Conservation (phyloP, 2,113 vertebrate genomes). For the Trachemys scripta region DNA sequence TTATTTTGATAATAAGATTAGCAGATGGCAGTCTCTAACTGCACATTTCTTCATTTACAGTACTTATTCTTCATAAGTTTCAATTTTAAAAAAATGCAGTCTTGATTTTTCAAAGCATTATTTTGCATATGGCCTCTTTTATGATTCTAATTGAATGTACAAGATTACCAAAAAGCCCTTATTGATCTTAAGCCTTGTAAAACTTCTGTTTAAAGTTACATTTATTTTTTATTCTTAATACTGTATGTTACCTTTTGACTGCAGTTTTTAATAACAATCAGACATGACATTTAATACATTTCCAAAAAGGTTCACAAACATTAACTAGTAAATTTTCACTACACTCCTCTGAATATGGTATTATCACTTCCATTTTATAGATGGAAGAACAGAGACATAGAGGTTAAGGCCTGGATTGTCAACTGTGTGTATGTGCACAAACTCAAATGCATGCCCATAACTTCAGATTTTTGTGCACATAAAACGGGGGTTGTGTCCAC, state of each 20-base stretch:
- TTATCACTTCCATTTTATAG: background rate
- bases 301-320: background rate
- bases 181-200: background rate
- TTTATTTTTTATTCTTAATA: background rate
- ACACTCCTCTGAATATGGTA: background rate
- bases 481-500: background rate
- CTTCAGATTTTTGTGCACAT: accelerated
- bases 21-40: background rate
- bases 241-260: background rate
- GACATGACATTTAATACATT: background rate
- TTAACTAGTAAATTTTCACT: background rate
- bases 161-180: background rate
- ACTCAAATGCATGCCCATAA: accelerated
- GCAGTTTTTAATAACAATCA: background rate
- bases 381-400: background rate
- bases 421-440: accelerated
- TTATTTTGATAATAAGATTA: constrained; percentile 43
- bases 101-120: background rate
- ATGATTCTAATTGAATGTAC: background rate
- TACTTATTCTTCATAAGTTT: background rate
- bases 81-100: background rate
- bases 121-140: background rate
- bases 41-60: background rate
- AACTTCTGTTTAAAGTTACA: background rate
- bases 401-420: background rate